Conservation (phyloP, 2,113 vertebrate genomes). For the Atlantisia rogersi region DNA sequence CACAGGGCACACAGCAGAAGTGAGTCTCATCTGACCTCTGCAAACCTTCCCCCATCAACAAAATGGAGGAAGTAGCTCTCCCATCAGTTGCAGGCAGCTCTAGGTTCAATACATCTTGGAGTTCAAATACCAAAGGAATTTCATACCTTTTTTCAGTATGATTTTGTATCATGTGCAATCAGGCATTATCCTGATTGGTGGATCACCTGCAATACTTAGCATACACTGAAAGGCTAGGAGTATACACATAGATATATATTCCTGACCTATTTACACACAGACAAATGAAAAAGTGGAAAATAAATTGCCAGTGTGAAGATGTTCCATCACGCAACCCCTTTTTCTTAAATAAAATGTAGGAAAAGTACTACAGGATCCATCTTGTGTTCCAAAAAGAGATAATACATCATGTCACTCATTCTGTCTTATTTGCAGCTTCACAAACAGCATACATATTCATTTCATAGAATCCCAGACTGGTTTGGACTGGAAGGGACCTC, state of each 20-base stretch:
- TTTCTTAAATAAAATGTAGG: background rate
- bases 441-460: background rate
- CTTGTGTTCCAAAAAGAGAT: background rate
- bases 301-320: background rate
- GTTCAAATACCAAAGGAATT: background rate
- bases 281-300: background rate
- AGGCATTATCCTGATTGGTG: background rate
- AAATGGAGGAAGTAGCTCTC: background rate
- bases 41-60: background rate
- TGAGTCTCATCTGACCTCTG: background rate
- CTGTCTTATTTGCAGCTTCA: background rate
- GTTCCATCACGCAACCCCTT: rapidly evolving
- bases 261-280: background rate
- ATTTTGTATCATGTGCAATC: background rate
- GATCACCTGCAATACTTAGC: rapidly evolving
- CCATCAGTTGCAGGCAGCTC: background rate
- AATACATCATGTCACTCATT: background rate
- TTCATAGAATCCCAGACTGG: too few relatives aligned
- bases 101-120: background rate
- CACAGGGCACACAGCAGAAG: background rate
- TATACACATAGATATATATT: rapidly evolving
- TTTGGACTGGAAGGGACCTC: too few relatives aligned
- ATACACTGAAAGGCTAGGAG: background rate
- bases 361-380: background rate
- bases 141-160: background rate